Evolutionary conservation across 2,113 vertebrate genomes (phyloP).

Genomic region (Diglossa brunneiventris): DNA sequence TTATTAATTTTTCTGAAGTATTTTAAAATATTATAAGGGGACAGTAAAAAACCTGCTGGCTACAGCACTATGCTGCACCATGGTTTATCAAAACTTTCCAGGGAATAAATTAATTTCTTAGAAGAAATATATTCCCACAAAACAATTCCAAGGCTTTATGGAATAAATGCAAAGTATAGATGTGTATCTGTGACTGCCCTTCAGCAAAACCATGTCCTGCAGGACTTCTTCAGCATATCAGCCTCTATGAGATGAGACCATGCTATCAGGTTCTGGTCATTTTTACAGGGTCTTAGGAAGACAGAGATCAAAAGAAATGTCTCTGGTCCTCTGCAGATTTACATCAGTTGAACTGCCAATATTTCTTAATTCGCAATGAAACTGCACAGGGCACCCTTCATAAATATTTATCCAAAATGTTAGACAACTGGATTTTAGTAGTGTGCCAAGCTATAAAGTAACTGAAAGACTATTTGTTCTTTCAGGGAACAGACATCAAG

Average conservation of each 20-base stretch:
- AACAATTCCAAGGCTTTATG: background rate
- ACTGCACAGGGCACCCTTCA: constrained; percentile 62
- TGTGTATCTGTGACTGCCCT: background rate
- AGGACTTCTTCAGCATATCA: background rate
- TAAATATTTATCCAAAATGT: constrained; percentile 70
- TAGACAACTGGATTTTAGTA: constrained; percentile 62
- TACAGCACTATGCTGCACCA: background rate
- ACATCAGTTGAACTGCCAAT: constrained; percentile 75
- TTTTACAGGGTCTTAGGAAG: constrained; percentile 72
- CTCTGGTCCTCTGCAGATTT: constrained; percentile 75
- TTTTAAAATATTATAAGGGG: background rate
- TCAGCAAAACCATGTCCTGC: background rate
- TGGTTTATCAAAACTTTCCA: background rate
- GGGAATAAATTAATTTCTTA: background rate
- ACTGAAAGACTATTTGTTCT: constrained; percentile 60
- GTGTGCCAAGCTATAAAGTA: constrained; percentile 65
- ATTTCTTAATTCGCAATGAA: constrained; percentile 72
- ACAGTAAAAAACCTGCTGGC: background rate
- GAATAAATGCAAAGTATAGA: background rate
- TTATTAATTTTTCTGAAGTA: background rate
- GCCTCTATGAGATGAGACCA: constrained; percentile 51
- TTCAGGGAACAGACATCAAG: constrained; percentile 52
- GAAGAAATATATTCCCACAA: background rate
- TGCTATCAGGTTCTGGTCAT: constrained; percentile 67
- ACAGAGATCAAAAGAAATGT: constrained; percentile 77